These are phyloP conservation scores for Centropyge bicolor DNA, from an alignment of 2,797 vertebrate species.

Conservation along the genomic window DNA sequence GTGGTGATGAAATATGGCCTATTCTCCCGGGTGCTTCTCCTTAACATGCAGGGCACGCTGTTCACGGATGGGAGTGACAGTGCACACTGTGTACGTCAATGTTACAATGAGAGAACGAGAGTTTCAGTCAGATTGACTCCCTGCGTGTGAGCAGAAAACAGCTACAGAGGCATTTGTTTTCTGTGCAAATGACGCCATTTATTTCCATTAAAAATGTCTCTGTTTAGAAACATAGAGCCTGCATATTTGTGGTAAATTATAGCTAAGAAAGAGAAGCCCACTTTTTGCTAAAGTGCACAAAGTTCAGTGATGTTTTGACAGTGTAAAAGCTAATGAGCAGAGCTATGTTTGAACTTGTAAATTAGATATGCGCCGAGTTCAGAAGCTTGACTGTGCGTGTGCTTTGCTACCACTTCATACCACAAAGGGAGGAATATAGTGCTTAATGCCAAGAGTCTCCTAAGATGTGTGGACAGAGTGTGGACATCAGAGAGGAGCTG, in stretches of 20 bases:
- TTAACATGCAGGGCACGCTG: slow-evolving; percentile 69
- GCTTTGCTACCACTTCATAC: slow-evolving; percentile 28
- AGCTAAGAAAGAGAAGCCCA: slow-evolving; percentile 8
- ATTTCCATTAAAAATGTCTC: slow-evolving; percentile 19
- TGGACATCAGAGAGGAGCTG: slow-evolving; percentile 2
- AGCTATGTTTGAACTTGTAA: slow-evolving; percentile 37
- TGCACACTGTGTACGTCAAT: slow-evolving; percentile 33
- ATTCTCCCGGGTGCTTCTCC: slow-evolving; percentile 56
- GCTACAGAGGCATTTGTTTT: slow-evolving; percentile 9
- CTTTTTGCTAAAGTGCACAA: slow-evolving; percentile 10
- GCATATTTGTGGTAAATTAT: slow-evolving; percentile 4
- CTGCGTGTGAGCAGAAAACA: slow-evolving; percentile 22
- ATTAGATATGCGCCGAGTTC: slow-evolving; percentile 27
- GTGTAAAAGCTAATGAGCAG: slow-evolving; percentile 51
- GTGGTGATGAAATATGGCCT: slow-evolving; percentile 74
- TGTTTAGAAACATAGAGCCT: background rate
- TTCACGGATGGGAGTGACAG: slow-evolving; percentile 50
- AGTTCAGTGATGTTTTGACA: slow-evolving; percentile 47
- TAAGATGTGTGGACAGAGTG: slow-evolving; percentile 20
- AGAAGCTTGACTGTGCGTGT: background rate
- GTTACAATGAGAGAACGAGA: slow-evolving; percentile 30
- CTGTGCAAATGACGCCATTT: background rate
- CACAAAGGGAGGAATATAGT: slow-evolving; percentile 16
- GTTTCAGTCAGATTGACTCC: slow-evolving; percentile 31
- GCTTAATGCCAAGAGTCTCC: slow-evolving; percentile 11